These are phyloP conservation scores for Acrobasis repandana DNA, from an alignment of 2,888 invertebrate species.

Conservation along the genomic window DNA sequence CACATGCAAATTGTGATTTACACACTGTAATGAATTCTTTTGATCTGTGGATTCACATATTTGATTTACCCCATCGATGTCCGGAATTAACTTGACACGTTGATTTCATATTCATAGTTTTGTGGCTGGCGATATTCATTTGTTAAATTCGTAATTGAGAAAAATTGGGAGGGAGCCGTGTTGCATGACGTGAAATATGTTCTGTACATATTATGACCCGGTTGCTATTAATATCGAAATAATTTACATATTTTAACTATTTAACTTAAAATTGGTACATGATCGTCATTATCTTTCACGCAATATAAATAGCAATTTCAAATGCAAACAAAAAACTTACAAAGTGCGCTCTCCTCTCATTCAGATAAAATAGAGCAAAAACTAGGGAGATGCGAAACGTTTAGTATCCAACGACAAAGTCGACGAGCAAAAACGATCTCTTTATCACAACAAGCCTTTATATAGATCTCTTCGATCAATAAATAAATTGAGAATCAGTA, in stretches of 20 bases:
- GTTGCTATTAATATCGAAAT: background rate
- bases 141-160: constrained; percentile 49
- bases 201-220: too few species aligned
- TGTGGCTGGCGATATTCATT: constrained; percentile 53
- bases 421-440: constrained; percentile 32
- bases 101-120: constrained; percentile 80
- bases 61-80: constrained; percentile 81
- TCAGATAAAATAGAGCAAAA: constrained; percentile 6
- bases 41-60: constrained; percentile 82
- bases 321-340: background rate
- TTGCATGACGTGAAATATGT: background rate
- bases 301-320: background rate
- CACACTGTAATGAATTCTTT: constrained; percentile 83
- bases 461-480: constrained; percentile 31
- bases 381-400: constrained; percentile 18
- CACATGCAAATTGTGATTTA: constrained; percentile 83
- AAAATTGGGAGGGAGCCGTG: background rate
- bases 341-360: background rate
- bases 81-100: constrained; percentile 71
- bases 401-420: constrained; percentile 29
- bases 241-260: background rate
- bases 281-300: background rate
- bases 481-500: constrained; percentile 34
- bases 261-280: background rate
- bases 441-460: constrained; percentile 34